Evolutionary conservation across 2,888 invertebrate genomes (phyloP).

Genomic region (Oxyteleia sp.): DNA sequence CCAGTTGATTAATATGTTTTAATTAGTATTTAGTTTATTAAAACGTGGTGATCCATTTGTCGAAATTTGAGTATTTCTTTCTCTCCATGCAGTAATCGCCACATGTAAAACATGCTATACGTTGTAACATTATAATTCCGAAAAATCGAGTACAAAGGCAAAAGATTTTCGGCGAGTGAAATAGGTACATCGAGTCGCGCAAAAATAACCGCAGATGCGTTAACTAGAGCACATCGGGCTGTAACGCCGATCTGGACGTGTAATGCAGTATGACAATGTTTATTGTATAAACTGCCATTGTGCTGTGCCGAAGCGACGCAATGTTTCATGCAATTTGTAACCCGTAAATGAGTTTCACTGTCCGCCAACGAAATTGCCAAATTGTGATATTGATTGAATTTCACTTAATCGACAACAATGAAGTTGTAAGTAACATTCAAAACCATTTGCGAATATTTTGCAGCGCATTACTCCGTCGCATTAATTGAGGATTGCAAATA

Average conservation of each 20-base stretch:
- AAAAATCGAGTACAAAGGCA: conserved; percentile 1
- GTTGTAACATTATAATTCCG: conserved; percentile 1
- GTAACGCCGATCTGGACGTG: conserved; percentile 26
- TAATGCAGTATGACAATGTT: conserved; percentile 51
- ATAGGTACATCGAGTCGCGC: conserved; percentile 19
- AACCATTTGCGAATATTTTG: conserved; percentile 24
- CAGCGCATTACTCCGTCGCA: background rate
- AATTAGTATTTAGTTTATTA: too few species aligned
- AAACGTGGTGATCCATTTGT: too few species aligned
- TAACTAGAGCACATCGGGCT: conserved; percentile 23
- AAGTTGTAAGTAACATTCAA: conserved; percentile 36
- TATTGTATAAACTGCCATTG: conserved; percentile 51
- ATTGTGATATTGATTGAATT: conserved; percentile 48
- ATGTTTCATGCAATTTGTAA: conserved; percentile 52
- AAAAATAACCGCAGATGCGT: conserved; percentile 24
- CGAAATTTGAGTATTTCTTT: too few species aligned
- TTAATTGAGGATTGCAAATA: background rate
- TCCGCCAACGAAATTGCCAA: conserved; percentile 31
- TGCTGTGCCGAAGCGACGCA: conserved; percentile 29
- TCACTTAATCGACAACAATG: conserved; percentile 26
- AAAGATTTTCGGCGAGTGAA: conserved; percentile 7
- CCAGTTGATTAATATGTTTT: too few species aligned
- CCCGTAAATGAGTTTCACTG: conserved; percentile 44
- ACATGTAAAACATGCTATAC: background rate
- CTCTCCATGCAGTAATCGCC: too few species aligned